A percentile compares a stretch with the other conserved stretches of the same genome.
phyloP scores from a whole-genome alignment of 2,888 invertebrate species.

The Drosophila mercatorum region DNA sequence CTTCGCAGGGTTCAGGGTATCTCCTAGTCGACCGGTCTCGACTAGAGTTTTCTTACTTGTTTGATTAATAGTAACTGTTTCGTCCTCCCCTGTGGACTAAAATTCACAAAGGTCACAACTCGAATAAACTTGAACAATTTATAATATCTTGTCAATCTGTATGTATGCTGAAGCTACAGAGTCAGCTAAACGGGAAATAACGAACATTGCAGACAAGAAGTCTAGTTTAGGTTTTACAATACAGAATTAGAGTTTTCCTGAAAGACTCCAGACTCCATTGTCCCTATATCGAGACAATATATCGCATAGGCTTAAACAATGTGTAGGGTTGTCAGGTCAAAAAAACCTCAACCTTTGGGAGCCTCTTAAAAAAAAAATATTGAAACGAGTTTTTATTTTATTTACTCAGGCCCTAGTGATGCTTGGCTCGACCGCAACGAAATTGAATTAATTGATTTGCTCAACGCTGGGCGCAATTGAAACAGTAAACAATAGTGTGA shows the following conservation, averaged over 20 bases:
- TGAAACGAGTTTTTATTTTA: neutral
- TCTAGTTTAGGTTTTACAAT: neutral
- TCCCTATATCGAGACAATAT: too few species aligned
- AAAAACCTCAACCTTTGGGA: neutral
- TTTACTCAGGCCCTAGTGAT: neutral
- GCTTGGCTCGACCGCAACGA: conserved; percentile 15
- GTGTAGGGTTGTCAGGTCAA: neutral
- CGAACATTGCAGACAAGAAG: neutral
- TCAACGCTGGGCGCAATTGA: conserved; percentile 5
- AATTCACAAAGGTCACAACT: too few species aligned
- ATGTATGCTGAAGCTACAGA: too few species aligned
- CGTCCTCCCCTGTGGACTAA: too few species aligned
- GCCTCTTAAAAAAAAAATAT: neutral
- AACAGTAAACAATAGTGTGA: neutral
- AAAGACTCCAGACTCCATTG: neutral
- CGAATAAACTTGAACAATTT: too few species aligned
- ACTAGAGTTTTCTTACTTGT: too few species aligned
- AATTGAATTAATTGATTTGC: conserved; percentile 55
- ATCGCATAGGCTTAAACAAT: neutral
- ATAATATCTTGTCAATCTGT: too few species aligned
- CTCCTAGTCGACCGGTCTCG: too few species aligned
- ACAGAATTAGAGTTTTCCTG: neutral
- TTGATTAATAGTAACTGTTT: too few species aligned
- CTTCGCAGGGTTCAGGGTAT: too few species aligned
- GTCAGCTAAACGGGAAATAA: too few species aligned